Percentiles rank a stretch among this genome's conserved stretches.
Evolutionary conservation across 2,888 invertebrate species (phyloP).

Genomic region (Amiota communis): DNA sequence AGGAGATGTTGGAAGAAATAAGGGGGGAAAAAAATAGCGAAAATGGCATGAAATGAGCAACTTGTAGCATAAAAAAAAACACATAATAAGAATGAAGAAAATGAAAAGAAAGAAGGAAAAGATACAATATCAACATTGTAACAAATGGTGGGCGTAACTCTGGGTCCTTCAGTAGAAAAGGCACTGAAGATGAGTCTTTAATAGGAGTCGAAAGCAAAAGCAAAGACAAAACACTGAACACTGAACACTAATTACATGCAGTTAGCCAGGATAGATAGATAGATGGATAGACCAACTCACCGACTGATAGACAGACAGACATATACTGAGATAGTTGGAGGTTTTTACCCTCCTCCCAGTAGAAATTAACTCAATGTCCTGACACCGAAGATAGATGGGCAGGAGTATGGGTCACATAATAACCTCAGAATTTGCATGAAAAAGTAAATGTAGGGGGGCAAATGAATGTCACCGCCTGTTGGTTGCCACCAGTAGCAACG

Average conservation of each 20-base stretch:
- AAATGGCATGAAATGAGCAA: constrained; percentile 18
- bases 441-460: no score
- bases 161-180: constrained; percentile 8
- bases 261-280: constrained; percentile 46
- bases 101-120: not conserved
- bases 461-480: no score
- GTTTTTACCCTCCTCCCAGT: no score
- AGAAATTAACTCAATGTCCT: no score
- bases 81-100: constrained; percentile 27
- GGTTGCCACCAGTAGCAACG: not conserved
- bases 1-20: constrained; percentile 32
- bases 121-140: not conserved
- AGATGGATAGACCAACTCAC: not conserved
- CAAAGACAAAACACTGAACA: no score
- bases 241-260: constrained; percentile 64
- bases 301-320: not conserved
- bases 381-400: no score
- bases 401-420: no score
- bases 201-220: constrained; percentile 54
- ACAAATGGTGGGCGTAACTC: constrained; percentile 17
- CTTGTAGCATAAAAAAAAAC: constrained; percentile 18
- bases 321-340: not conserved
- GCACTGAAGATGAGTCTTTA: constrained; percentile 57
- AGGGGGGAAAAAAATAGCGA: not conserved
- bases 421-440: no score